Base-by-base conservation (phyloP, 2,113 vertebrate species). In the Dendrocopos noguchii region DNA sequence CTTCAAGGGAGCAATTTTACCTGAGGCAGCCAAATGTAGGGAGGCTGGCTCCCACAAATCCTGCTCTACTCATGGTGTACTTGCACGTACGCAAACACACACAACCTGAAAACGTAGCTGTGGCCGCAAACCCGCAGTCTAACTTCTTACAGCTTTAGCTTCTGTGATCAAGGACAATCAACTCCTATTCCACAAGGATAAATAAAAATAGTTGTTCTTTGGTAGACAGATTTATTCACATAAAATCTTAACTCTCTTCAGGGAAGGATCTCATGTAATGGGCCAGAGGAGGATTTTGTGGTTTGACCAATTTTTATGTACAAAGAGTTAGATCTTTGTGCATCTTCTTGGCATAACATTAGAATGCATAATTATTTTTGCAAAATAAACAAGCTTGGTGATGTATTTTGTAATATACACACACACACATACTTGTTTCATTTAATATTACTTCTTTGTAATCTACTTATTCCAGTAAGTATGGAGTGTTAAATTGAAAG, bases 221-320 rank as follows among this genome's bases (percentile, higher is more conserved):
- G 28, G 47, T 74, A 42, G 80, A 57, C 8, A 73, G 47, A n/a
- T 76, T 24, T 61, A 80, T 79, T 92, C 68, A 61, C 14, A 8
- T 73, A 72, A 74, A 80, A 65, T 94, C 77, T 85, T 75, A 25
- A 29, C 16, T 56, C 15, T 80, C 64, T 74, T 91, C 57, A 52
- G 87, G 60, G 65, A 68, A 75, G 31, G 20, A 72, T 80, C 44
- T 88, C 0, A 0, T 77, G 16, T 75, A 81, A 56, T 81, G 34
- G 65, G 63, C 75, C 70, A 86, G 71, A 90, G 74, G 59, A 82
- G 34, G 5, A 31, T 95, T 92, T 77, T 86, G 88, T 89, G 78
- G 93, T 90, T 94, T 80, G 57, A 90, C 57, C n/a, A 65, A 5
- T 61, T 95, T 87, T 82, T 94, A 63, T 50, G 76, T 74, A 72